Base-by-base conservation (phyloP, 2,113 vertebrate species). In the Pelecanus crispus region DNA sequence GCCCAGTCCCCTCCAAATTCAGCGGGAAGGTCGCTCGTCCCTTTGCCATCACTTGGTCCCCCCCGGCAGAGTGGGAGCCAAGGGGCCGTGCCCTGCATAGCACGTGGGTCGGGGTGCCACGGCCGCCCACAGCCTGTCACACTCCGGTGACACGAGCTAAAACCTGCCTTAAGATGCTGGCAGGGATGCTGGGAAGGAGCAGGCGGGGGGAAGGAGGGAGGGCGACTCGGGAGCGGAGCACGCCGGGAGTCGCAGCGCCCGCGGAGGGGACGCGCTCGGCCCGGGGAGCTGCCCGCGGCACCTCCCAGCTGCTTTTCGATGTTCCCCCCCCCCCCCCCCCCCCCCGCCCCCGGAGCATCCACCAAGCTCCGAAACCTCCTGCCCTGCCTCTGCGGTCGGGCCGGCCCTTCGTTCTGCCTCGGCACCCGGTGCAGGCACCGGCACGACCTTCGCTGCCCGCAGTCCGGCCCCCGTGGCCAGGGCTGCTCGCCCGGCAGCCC, bases 101-200 rank as follows among this genome's bases (percentile, higher is more conserved):
- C 19, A 5, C 6, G 2, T 3, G 25, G 52, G 55, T 8, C 9
- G 2, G 42, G 31, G 47, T 59, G 44, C 45, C 56, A 6, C 2
- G 15, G 82, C 28, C 45, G 3, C 81, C 63, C 2, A 26, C 45
- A 44, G 79, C 63, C n/a, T 8, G 78, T 34, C 55, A 29, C 31
- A 1, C 44, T 63, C 7, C 7, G 10, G 38, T 36, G 80, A 8
- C 91, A 24, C 7, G 53, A 91, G 87, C 84, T 53, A 1, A 65
- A 31, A 44, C 7, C 93, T 31, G 83, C 90, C 80, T 5, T n/a
- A 12, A 81, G 83, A n/a, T 34, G 71, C 88, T 72, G 92, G 42
- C 67, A 24, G 75, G 86, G 92, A 67, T 83, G 86, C 92, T 4
- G 93, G 96, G 96, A 91, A 92, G 93, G 44, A 92, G 75, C 91